These are phyloP conservation scores for Apostichopus californicus DNA, from an alignment of 35 echinoderm and acorn worm genomes.

Conservation along the genomic window DNA sequence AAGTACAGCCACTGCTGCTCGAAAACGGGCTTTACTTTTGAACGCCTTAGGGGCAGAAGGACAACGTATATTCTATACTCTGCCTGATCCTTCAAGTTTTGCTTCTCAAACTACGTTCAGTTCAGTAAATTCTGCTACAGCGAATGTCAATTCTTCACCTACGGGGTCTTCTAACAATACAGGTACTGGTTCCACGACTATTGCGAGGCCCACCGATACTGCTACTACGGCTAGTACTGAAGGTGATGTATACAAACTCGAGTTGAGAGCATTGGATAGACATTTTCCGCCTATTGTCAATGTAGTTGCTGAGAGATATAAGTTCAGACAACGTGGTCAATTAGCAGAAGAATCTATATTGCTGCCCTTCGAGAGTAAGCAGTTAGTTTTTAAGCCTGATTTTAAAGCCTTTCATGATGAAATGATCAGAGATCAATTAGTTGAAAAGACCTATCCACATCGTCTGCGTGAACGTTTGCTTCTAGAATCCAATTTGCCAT, in stretches of 20 bases:
- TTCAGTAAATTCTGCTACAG: background rate
- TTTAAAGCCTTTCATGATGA: constrained; percentile 10
- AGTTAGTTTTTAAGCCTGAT: background rate
- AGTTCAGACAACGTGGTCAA: background rate
- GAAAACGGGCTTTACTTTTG: background rate
- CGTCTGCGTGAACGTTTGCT: constrained; percentile 28
- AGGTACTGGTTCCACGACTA: too few relatives aligned
- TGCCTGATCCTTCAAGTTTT: background rate
- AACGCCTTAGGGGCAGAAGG: background rate
- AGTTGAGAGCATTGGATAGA: background rate
- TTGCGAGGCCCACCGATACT: too few relatives aligned
- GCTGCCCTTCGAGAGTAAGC: background rate
- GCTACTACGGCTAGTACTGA: background rate
- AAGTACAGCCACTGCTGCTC: background rate
- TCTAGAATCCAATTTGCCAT: constrained; percentile 5
- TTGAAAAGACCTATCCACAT: constrained; percentile 39
- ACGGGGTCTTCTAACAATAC: too few relatives aligned
- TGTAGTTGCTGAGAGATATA: background rate
- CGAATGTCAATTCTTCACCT: background rate
- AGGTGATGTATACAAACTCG: constrained; percentile 5
- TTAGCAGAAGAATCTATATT: constrained; percentile 2
- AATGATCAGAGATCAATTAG: constrained; percentile 42
- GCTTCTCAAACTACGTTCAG: background rate
- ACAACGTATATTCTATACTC: background rate
- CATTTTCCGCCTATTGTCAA: constrained; percentile 4